Base-by-base conservation (phyloP, 2,113 vertebrate genomes). In the Ptilorrhoa leucosticta region DNA sequence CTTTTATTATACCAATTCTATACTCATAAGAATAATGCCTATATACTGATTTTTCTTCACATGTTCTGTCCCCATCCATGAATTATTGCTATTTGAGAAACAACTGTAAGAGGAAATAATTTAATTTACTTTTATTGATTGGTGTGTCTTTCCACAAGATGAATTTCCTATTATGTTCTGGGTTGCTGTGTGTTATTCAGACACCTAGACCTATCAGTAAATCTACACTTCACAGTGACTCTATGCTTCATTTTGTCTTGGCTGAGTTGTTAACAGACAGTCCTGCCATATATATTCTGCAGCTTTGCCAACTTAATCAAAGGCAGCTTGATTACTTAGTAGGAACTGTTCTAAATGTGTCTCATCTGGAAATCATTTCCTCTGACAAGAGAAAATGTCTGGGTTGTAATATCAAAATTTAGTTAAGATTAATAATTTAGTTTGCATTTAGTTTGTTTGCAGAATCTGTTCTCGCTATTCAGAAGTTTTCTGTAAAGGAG, bases 351-450 rank as follows among this genome's bases (percentile, higher is more conserved):
- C 61, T 82, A 87, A 89, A 76, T 39, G 31, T 45, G 13, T 78
- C 27, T 90, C 6, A 11, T 44, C 48, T 5, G 3, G 53, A 94
- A 91, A 76, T 71, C 20, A 11, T 16, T 91, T 81, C 53, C 39
- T 82, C 57, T 85, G 77, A 79, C 50, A 94, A 76, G 20, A 79
- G 53, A 84, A 87, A 45, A 69, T 28, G 4, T 68, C 76, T 89
- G 31, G 75, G n/a, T 5, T 72, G 15, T 44, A 84, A 84, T 82
- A 91, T 50, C 20, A 91, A 93, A 83, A 60, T 50, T 61, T 91
- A 93, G 65, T 57, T 68, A 80, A 87, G 17, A 58, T 90, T n/a
- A 93, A 91, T 87, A 84, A 94, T 71, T 87, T 68, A 82, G 31
- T 61, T 69, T 53, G 31, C 12, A 60, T 84, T 37, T 65, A n/a